These are phyloP conservation scores for Silurus aristotelis DNA, from an alignment of 2,797 vertebrate genomes.

Conservation along the genomic window DNA sequence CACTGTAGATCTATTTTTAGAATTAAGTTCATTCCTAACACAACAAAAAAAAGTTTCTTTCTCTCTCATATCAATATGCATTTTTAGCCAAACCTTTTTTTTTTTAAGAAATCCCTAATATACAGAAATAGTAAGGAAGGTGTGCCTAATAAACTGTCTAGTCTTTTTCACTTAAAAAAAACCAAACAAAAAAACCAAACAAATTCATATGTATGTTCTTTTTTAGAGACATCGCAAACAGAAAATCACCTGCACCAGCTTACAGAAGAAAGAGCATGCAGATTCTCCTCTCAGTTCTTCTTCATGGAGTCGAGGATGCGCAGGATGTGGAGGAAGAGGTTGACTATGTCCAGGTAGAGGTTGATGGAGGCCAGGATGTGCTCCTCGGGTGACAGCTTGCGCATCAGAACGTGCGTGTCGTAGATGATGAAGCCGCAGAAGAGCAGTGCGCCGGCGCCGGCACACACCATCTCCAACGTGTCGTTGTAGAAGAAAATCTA, in stretches of 20 bases:
- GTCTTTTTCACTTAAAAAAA: background rate
- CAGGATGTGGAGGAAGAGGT: constrained; percentile 90
- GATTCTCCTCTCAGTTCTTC: constrained; percentile 78
- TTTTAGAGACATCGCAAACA: background rate
- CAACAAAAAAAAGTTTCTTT: no score
- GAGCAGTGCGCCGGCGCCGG: constrained; percentile 84
- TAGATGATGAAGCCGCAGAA: constrained; percentile 97
- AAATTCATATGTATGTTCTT: background rate
- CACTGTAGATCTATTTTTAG: background rate
- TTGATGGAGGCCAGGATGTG: constrained; percentile 91
- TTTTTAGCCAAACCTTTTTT: background rate
- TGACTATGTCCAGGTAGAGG: constrained; percentile 93
- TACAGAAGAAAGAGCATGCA: background rate
- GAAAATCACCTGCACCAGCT: constrained; percentile 18
- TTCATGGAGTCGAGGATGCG: constrained; percentile 85
- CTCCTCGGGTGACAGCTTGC: constrained; percentile 92
- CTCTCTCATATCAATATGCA: background rate
- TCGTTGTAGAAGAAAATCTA: constrained; percentile 88
- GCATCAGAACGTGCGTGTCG: constrained; percentile 90
- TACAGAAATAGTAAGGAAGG: background rate
- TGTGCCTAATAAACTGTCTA: background rate
- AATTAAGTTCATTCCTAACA: no score
- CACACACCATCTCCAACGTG: constrained; percentile 78
- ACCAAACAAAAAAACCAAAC: no score
- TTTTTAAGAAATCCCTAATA: background rate